These are phyloP conservation scores for Platyura marginata DNA, from an alignment of 1,140 invertebrate genomes.

Conservation along the genomic window DNA sequence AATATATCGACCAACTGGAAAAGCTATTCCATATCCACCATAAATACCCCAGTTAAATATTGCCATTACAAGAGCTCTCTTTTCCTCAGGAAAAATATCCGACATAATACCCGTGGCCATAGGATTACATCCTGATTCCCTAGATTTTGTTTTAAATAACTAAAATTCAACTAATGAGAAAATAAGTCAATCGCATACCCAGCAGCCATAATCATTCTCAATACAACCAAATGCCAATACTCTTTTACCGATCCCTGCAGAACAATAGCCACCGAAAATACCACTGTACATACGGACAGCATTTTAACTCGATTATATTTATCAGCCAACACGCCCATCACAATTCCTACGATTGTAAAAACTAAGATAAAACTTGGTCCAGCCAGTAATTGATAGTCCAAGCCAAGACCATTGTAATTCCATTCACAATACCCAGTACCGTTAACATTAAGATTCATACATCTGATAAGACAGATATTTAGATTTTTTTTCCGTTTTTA, in stretches of 20 bases:
- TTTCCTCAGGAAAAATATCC: conserved; percentile 64
- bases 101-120: conserved; percentile 67
- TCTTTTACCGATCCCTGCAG: conserved; percentile 65
- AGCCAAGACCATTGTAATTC: conserved; percentile 80
- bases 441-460: conserved; percentile 41
- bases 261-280: conserved; percentile 67
- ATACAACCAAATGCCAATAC: conserved; percentile 77
- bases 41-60: conserved; percentile 95
- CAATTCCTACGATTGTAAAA: conserved; percentile 70
- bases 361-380: conserved; percentile 83
- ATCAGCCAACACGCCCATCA: conserved; percentile 72
- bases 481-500: no score
- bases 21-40: conserved; percentile 81
- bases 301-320: conserved; percentile 56
- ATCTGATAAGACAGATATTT: no score
- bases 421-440: conserved; percentile 65
- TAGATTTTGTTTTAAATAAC: no score
- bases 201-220: conserved; percentile 71
- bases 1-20: conserved; percentile 76
- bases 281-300: conserved; percentile 52
- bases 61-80: conserved; percentile 73
- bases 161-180: neutral
- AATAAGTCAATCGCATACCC: conserved; percentile 45
- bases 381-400: conserved; percentile 81
- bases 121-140: conserved; percentile 78